Percentiles rank a stretch among this genome's conserved stretches.
Conservation (phyloP, 1,140 invertebrate genomes). For the Cotesia vestalis region DNA sequence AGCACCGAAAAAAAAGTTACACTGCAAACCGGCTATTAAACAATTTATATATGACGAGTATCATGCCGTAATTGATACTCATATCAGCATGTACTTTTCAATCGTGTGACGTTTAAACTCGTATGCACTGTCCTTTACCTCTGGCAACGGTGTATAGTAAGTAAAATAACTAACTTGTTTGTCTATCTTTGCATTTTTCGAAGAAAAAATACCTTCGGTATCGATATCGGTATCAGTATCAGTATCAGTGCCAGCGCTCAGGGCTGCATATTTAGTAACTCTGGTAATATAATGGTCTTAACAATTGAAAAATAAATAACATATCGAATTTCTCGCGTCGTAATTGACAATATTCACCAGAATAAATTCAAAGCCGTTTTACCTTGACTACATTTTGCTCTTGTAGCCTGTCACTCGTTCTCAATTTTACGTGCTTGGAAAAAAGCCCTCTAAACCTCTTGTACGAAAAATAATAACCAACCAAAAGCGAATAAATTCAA, state of each 20-base stretch:
- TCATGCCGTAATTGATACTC: constrained; percentile 32
- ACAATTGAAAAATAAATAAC: constrained; percentile 47
- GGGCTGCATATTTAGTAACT: too few relatives aligned
- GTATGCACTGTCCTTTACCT: background rate
- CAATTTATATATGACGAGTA: constrained; percentile 22
- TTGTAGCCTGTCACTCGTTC: constrained; percentile 30
- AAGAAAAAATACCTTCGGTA: constrained; percentile 18
- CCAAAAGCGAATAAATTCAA: background rate
- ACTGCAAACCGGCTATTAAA: constrained; percentile 8
- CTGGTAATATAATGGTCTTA: constrained; percentile 9
- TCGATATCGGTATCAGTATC: too few relatives aligned
- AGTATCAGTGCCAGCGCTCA: background rate
- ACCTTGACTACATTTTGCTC: constrained; percentile 27
- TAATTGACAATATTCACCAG: constrained; percentile 52
- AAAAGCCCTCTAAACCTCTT: constrained; percentile 9
- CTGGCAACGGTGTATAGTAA: background rate
- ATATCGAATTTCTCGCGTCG: constrained; percentile 45
- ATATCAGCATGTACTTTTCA: constrained; percentile 36
- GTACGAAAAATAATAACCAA: background rate
- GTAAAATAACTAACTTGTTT: constrained; percentile 11
- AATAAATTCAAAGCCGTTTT: constrained; percentile 30
- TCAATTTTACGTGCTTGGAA: constrained; percentile 31
- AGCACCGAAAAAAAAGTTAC: too few relatives aligned
- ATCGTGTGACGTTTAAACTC: constrained; percentile 29
- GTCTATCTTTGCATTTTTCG: constrained; percentile 16